Evolutionary conservation across 2,888 invertebrate genomes (phyloP).

Genomic region (Alsophila aescularia): DNA sequence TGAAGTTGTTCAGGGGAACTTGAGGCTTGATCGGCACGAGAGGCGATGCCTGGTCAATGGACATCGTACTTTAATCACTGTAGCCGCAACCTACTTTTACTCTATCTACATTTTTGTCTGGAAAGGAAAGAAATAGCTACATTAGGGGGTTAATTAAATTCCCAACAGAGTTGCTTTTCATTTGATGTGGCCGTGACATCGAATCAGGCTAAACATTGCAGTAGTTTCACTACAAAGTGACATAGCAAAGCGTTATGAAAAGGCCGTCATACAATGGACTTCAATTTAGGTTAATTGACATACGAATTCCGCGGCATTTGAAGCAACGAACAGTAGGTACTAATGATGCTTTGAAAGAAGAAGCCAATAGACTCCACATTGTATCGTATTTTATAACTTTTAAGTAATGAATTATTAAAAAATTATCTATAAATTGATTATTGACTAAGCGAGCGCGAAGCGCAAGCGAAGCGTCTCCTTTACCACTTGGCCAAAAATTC

Average conservation of each 20-base stretch:
- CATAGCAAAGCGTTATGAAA: slow-evolving; percentile 61
- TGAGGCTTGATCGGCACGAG: slow-evolving; percentile 82
- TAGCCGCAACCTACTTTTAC: slow-evolving; percentile 62
- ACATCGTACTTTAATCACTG: slow-evolving; percentile 75
- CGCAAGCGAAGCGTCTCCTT: too few species aligned
- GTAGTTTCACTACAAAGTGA: slow-evolving; percentile 51
- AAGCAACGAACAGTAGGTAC: slow-evolving; percentile 32
- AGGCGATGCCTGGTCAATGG: slow-evolving; percentile 82
- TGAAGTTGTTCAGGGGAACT: slow-evolving; percentile 78
- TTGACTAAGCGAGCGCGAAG: too few species aligned
- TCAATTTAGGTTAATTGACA: slow-evolving; percentile 71
- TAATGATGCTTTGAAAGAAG: slow-evolving; percentile 22
- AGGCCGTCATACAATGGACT: slow-evolving; percentile 59
- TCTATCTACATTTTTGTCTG: slow-evolving; percentile 82
- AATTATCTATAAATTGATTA: too few species aligned
- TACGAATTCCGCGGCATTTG: slow-evolving; percentile 54
- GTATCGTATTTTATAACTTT: background rate
- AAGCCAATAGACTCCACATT: background rate
- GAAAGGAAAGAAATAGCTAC: slow-evolving; percentile 67
- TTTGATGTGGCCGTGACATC: slow-evolving; percentile 50
- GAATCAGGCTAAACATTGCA: slow-evolving; percentile 49
- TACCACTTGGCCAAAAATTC: too few species aligned
- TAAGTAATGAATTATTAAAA: slow-evolving; percentile 12
- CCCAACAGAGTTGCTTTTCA: slow-evolving; percentile 66
- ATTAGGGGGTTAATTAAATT: slow-evolving; percentile 52